Base-by-base conservation (phyloP, 2,888 invertebrate genomes). In the Drosophila dives region DNA sequence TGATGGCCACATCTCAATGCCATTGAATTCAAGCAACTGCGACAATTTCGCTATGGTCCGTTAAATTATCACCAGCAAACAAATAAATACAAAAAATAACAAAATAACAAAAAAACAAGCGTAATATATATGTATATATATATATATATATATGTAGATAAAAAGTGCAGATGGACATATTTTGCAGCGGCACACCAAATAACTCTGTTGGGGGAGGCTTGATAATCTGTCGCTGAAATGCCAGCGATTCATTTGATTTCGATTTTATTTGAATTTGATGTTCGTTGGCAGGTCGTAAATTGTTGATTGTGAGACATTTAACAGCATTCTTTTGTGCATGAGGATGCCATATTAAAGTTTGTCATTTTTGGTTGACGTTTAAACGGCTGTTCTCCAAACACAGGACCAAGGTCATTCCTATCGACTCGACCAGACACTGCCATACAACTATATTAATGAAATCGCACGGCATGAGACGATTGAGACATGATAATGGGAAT, bases 401-500 rank as follows among this genome's bases (percentile, higher is more conserved):
- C 7, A n/a, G 17, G 32, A 17, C 56, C 82, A 84, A 87, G 86
- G 83, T 88, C 89, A 83, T 61, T 48, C 42, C 20, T 32, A 66
- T 77, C 62, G 86, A 72, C 58, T 66, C 55, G 89, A 67, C 59
- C 71, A 83, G 86, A 71, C 74, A 53, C 36, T 33, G 49, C 58
- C 20, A 12, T 68, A 53, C 66, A 65, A 83, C 75, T 83, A 71
- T 86, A 72, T 73, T 78, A 83, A 77, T 74, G 81, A 60, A 58
- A 74, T 73, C 48, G 64, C 80, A 71, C 55, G 71, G 42, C 81
- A 49, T 58, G 34, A n/a, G 36, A 51, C 85, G 63, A 89, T 89
- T 77, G 80, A 87, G 89, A 84, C 87, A 73, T 76, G 73, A 89
- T 85, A 86, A 85, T 85, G 84, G 87, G 58, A 70, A 86, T 68